Evolutionary conservation across 2,888 invertebrate genomes (phyloP), one percentile per base, ranked within the genome.

Genomic region (Phrixothrix hirtus): DNA sequence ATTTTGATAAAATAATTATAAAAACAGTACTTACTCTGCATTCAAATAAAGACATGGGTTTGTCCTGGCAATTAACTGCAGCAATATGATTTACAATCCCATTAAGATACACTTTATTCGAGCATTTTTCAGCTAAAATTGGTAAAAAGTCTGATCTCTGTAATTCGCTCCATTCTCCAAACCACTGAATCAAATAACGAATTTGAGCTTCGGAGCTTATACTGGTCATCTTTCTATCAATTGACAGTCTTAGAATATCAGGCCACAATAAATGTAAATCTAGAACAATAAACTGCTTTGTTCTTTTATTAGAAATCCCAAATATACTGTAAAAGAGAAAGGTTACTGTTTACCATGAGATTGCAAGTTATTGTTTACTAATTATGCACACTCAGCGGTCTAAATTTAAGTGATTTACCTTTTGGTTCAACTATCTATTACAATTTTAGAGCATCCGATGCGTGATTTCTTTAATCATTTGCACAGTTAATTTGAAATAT

Each of bases 91-190:
- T 81, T 15, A 88, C 84, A 26, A 92, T 79, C 39, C 89, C 89
- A 66, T 92, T 90, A 1, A 89, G 82, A 63, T 86, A 82, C 42
- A 82, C 81, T 7, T 80, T 79, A 11, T 82, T 79, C 6, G 82
- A 78, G 60, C 83, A 82, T 60, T 80, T 81, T 62, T 87, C 85
- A 17, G 88, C 82, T 31, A 92, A 76, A 51, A 92, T 82, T 0
- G 88, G 87, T 54, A 92, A 71, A 73, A 93, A 93, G 72, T 93
- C 93, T 52, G 87, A 87, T 47, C 89, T 81, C 72, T 93, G 92
- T 73, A 92, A 80, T 69, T 92, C 92, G 70, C 92, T 92, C 84
- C 91, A 93, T 75, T 92, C 92, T 67, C 84, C 83, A 69, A 93
- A 93, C 93, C 93, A 93, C 70, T 90, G 88, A 48, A 88, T 79